A percentile compares a stretch with the other conserved stretches of the same genome.
These are phyloP conservation scores for Notarius lentiginosus DNA, from an alignment of 2,113 vertebrate species.

Conservation along the genomic window DNA sequence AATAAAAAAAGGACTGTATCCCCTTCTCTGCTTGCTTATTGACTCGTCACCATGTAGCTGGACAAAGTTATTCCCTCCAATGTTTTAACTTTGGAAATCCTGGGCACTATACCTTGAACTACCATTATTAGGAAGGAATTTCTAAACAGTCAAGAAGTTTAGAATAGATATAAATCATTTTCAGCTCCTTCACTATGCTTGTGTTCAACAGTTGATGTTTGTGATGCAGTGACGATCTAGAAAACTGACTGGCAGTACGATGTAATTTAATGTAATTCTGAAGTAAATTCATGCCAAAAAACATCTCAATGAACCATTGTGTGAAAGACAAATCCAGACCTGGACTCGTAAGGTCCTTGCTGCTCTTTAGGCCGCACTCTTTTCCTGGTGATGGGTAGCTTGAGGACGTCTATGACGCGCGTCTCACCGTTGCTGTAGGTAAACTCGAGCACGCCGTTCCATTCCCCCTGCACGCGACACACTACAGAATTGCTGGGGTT, in stretches of 20 bases:
- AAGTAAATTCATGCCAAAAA: neutral
- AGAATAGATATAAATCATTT: neutral
- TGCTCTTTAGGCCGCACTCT: constrained; percentile 84
- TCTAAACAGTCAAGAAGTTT: neutral
- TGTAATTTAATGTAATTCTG: neutral
- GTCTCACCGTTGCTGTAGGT: constrained; percentile 85
- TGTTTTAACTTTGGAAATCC: neutral
- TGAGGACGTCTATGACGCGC: constrained; percentile 83
- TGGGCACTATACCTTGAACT: neutral
- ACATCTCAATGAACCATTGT: neutral
- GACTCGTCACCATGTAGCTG: neutral
- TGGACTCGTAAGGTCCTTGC: constrained; percentile 89
- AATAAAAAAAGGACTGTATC: no score
- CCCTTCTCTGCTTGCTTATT: neutral
- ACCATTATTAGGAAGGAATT: neutral
- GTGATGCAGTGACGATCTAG: neutral
- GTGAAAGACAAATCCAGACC: constrained; percentile 60
- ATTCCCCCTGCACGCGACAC: constrained; percentile 93
- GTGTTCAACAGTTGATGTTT: neutral
- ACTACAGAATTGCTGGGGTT: constrained; percentile 83
- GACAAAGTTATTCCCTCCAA: neutral
- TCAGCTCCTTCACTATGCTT: neutral
- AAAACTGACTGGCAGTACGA: neutral
- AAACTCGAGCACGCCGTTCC: constrained; percentile 94
- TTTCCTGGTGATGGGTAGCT: constrained; percentile 84